Percentiles rank a stretch among this genome's conserved stretches.
phyloP scores from a whole-genome alignment of 1,140 invertebrate genomes.

The Magallana gigas region DNA sequence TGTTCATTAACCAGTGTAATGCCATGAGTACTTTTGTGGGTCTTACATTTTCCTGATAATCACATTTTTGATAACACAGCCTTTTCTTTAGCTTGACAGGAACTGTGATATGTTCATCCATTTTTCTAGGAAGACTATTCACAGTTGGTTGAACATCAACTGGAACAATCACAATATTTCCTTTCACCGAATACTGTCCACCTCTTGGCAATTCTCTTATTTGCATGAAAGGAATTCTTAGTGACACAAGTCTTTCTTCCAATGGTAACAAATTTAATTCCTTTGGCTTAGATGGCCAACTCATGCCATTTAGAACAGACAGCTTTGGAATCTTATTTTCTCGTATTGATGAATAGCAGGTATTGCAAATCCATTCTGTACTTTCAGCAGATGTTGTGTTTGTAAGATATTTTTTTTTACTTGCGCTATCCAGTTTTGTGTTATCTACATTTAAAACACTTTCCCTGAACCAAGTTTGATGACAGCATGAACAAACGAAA shows the following conservation, averaged over 20 bases:
- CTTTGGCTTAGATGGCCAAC: slow-evolving; percentile 20
- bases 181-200: slow-evolving; percentile 34
- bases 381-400: slow-evolving; percentile 17
- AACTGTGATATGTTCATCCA: slow-evolving; percentile 50
- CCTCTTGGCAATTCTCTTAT: slow-evolving; percentile 40
- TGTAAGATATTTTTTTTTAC: neutral
- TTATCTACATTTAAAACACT: neutral
- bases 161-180: slow-evolving; percentile 43
- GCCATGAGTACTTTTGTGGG: slow-evolving; percentile 39
- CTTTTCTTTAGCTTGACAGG: slow-evolving; percentile 53
- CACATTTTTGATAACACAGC: slow-evolving; percentile 43
- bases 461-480: slow-evolving; percentile 41
- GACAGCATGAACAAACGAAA: slow-evolving; percentile 44
- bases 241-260: slow-evolving; percentile 45
- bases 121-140: slow-evolving; percentile 47
- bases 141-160: slow-evolving; percentile 48
- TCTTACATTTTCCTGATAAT: slow-evolving; percentile 51
- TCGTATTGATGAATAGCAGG: neutral
- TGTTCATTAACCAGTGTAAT: slow-evolving; percentile 41
- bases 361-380: slow-evolving; percentile 48
- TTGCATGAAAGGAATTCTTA: slow-evolving; percentile 44
- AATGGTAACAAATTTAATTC: slow-evolving; percentile 43
- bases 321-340: slow-evolving; percentile 37
- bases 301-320: slow-evolving; percentile 37
- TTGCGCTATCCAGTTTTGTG: neutral